These are phyloP conservation scores for Tuberolachnus salignus DNA, from an alignment of 2,888 invertebrate genomes.

Conservation along the genomic window DNA sequence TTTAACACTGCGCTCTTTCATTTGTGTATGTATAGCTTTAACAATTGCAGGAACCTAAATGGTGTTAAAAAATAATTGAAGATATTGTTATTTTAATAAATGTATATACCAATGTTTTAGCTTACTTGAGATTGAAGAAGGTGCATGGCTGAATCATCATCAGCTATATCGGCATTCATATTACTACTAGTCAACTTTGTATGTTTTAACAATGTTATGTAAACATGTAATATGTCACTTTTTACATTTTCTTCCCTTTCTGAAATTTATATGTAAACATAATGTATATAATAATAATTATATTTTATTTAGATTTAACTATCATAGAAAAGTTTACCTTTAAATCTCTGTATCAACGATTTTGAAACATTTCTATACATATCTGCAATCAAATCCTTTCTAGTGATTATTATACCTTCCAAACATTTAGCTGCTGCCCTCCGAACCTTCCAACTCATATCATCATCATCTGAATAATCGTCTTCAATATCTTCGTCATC, in stretches of 20 bases:
- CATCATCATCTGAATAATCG: constrained; percentile 99
- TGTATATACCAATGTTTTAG: not conserved
- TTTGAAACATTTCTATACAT: constrained; percentile 90
- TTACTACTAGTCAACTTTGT: constrained; percentile 73
- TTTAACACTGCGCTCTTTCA: constrained; percentile 85
- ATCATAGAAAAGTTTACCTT: constrained; percentile 68
- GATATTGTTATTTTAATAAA: constrained; percentile 2
- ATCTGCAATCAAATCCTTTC: constrained; percentile 87
- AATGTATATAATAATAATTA: constrained; percentile 33
- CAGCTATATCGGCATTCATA: constrained; percentile 75
- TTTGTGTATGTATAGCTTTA: constrained; percentile 84
- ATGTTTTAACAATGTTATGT: constrained; percentile 88
- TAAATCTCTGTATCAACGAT: constrained; percentile 88
- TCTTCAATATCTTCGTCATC: constrained; percentile 84
- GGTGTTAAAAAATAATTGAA: not conserved
- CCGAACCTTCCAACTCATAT: constrained; percentile 98
- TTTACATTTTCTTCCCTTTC: constrained; percentile 99
- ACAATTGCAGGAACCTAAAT: constrained; percentile 76
- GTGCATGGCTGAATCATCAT: constrained; percentile 68
- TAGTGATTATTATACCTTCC: constrained; percentile 90
- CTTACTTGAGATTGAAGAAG: constrained; percentile 61
- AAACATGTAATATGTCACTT: constrained; percentile 96
- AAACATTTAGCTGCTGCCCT: constrained; percentile 97
- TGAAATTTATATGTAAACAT: constrained; percentile 62
- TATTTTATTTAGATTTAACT: not conserved